phyloP scores from a whole-genome alignment of 2,113 vertebrate genomes.

The Oreochromis spilurus region DNA sequence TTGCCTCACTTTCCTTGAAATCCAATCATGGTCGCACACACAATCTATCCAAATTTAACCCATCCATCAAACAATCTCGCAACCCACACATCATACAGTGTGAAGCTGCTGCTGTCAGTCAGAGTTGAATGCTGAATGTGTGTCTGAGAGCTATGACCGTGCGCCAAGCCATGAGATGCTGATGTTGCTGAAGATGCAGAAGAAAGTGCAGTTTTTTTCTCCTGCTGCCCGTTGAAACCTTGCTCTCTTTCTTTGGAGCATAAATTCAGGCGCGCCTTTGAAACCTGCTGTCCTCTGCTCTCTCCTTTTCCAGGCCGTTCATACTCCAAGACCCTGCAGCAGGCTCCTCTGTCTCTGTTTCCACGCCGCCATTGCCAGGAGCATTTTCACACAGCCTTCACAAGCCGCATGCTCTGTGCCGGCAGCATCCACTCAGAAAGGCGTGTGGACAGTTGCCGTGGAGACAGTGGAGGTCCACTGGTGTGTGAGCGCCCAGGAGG shows the following conservation, averaged over 20 bases:
- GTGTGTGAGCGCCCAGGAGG: constrained; percentile 84
- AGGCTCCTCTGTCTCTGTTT: constrained; percentile 85
- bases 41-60: neutral
- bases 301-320: constrained; percentile 75
- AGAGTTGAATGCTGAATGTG: neutral
- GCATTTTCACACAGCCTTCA: constrained; percentile 85
- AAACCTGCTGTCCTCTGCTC: neutral
- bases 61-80: neutral
- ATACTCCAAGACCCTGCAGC: constrained; percentile 93
- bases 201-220: neutral
- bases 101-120: neutral
- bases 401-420: constrained; percentile 93
- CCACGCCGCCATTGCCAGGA: constrained; percentile 84
- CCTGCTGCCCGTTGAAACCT: neutral
- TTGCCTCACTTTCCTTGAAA: neutral
- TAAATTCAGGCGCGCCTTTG: neutral
- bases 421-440: constrained; percentile 77
- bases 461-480: constrained; percentile 92
- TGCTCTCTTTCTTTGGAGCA: neutral
- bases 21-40: neutral
- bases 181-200: neutral
- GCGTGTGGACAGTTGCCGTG: constrained; percentile 94
- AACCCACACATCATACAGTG: neutral
- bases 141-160: neutral
- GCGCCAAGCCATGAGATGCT: neutral